A percentile compares a stretch with the other conserved stretches of the same genome.
phyloP scores from a whole-genome alignment of 2,113 vertebrate genomes.

The Budorcas taxicolor region DNA sequence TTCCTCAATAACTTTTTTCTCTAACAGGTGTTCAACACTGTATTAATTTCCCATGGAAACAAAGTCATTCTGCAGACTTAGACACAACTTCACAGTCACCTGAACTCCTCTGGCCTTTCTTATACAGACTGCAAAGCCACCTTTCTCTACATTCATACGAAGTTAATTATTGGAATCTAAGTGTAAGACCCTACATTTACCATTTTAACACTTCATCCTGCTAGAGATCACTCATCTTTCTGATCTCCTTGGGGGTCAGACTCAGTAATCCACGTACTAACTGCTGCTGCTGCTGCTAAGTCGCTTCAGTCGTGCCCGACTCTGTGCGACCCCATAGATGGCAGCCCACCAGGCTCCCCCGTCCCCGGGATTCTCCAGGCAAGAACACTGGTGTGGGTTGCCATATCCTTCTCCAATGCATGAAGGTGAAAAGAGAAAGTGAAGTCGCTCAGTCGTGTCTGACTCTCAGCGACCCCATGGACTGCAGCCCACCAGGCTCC shows the following conservation, averaged over 20 bases:
- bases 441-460: too few relatives aligned
- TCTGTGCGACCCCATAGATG: too few relatives aligned
- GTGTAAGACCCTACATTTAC: neutral
- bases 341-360: too few relatives aligned
- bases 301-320: too few relatives aligned
- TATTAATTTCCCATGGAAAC: neutral
- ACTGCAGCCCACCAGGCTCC: too few relatives aligned
- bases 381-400: too few relatives aligned
- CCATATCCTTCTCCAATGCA: too few relatives aligned
- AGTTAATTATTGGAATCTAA: neutral
- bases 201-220: neutral
- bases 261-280: neutral
- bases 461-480: too few relatives aligned
- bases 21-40: neutral
- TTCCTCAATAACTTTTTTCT: neutral
- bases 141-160: neutral
- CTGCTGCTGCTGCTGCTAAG: too few relatives aligned
- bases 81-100: neutral
- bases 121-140: neutral
- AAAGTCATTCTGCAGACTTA: neutral
- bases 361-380: too few relatives aligned
- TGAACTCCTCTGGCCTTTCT: neutral
- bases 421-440: too few relatives aligned
- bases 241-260: neutral
- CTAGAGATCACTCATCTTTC: neutral